phyloP scores from a whole-genome alignment of 2,888 invertebrate genomes.

The Syritta pipiens region DNA sequence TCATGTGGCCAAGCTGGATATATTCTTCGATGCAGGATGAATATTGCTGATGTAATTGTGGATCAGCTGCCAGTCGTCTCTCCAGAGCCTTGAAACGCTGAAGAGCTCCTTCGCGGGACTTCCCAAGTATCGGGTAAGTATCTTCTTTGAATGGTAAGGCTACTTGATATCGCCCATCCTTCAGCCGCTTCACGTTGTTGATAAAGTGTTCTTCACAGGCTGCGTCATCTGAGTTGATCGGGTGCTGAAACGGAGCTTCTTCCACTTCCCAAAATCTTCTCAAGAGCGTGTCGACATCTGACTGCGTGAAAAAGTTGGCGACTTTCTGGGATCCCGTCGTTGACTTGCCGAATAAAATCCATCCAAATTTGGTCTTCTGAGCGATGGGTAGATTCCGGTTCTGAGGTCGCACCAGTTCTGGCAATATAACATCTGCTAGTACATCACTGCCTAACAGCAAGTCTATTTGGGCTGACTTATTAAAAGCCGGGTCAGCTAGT shows the following conservation, averaged over 20 bases:
- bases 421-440: neutral
- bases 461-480: neutral
- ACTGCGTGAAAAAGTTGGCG: too few species aligned
- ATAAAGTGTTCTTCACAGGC: too few species aligned
- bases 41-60: neutral
- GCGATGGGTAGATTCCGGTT: neutral
- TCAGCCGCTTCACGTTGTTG: too few species aligned
- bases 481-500: slow-evolving; percentile 11
- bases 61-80: neutral
- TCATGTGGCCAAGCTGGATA: neutral
- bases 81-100: neutral
- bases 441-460: slow-evolving; percentile 1
- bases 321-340: too few species aligned
- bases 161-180: too few species aligned
- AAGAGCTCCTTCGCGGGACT: slow-evolving; percentile 3
- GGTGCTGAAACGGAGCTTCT: too few species aligned
- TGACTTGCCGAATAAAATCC: too few species aligned
- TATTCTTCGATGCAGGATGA: slow-evolving; percentile 5
- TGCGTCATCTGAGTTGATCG: too few species aligned
- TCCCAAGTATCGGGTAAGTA: neutral
- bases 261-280: too few species aligned
- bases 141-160: too few species aligned
- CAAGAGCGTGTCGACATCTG: too few species aligned
- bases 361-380: slow-evolving; percentile 10
- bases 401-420: neutral